Evolutionary conservation across 2,113 vertebrate species (phyloP).

Genomic region (Lagopus muta): DNA sequence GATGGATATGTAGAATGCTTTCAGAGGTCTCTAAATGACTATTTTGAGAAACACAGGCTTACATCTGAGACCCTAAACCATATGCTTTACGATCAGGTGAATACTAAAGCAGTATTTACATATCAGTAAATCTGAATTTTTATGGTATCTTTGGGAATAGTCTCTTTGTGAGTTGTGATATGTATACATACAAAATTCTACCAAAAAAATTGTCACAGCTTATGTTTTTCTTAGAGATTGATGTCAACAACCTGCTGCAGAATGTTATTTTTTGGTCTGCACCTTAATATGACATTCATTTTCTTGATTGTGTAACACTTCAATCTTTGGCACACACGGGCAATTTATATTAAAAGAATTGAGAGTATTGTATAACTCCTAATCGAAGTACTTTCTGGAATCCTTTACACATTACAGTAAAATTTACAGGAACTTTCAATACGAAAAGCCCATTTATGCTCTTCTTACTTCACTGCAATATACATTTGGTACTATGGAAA

Average conservation of each 20-base stretch:
- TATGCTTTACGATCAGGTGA: neutral
- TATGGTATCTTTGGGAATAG: neutral
- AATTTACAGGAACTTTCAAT: neutral
- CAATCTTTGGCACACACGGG: neutral
- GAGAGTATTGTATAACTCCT: neutral
- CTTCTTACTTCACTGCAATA: neutral
- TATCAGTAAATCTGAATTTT: neutral
- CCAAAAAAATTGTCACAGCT: neutral
- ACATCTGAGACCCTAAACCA: neutral
- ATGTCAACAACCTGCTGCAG: neutral
- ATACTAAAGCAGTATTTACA: neutral
- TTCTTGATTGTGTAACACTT: neutral
- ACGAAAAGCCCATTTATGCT: neutral
- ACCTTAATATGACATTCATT: neutral
- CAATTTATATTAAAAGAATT: neutral
- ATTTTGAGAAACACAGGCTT: neutral
- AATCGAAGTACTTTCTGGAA: neutral
- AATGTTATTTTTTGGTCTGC: neutral
- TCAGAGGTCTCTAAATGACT: neutral
- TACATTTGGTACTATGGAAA: neutral
- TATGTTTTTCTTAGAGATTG: neutral
- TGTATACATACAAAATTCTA: neutral
- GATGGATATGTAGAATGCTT: neutral
- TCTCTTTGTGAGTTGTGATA: neutral
- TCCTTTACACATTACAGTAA: neutral